A percentile compares a stretch with the other conserved stretches of the same genome.
phyloP scores from a whole-genome alignment of 37 sponge, comb jelly and placozoan species.

The Beroe forskalii region DNA sequence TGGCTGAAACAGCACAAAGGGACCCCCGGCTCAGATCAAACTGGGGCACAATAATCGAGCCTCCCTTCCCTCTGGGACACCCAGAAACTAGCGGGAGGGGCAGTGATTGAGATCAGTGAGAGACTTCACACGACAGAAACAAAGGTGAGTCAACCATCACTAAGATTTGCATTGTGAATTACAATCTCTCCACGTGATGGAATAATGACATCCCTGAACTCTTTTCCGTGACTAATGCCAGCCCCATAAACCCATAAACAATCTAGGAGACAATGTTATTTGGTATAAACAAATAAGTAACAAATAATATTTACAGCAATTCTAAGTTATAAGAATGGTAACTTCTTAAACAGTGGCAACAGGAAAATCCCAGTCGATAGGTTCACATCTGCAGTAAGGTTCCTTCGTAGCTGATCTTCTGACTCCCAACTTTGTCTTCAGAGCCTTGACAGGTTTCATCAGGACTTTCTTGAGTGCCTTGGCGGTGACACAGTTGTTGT shows the following conservation, averaged over 20 bases:
- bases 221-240: too few relatives aligned
- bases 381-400: neutral
- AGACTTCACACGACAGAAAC: constrained; percentile 59
- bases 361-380: neutral
- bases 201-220: too few relatives aligned
- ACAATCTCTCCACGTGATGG: too few relatives aligned
- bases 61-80: constrained; percentile 20
- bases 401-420: neutral
- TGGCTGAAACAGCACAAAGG: neutral
- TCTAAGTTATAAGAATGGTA: too few relatives aligned
- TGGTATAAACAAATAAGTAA: too few relatives aligned
- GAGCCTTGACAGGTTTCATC: neutral
- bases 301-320: too few relatives aligned
- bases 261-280: too few relatives aligned
- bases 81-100: constrained; percentile 32
- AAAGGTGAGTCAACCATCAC: constrained; percentile 21
- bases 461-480: neutral
- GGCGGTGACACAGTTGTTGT: neutral
- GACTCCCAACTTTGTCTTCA: neutral
- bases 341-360: neutral
- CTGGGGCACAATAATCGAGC: constrained; percentile 41
- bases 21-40: neutral
- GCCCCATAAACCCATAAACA: too few relatives aligned
- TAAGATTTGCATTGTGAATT: too few relatives aligned
- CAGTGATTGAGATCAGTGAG: constrained; percentile 9